Evolutionary conservation across 2,888 invertebrate genomes (phyloP).

Genomic region (Crepidodera aurea): DNA sequence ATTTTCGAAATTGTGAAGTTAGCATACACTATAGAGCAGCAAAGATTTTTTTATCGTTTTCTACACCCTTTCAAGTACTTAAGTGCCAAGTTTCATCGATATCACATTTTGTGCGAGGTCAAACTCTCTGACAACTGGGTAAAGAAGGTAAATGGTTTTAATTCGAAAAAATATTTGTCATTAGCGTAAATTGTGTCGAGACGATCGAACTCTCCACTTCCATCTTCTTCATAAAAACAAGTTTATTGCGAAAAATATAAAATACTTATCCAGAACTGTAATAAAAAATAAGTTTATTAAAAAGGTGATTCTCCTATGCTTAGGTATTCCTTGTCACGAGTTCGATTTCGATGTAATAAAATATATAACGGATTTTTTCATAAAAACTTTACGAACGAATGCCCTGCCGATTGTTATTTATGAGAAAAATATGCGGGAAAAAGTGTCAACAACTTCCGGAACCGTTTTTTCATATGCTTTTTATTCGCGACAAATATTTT

Average conservation of each 20-base stretch:
- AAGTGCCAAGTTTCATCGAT: too few relatives aligned
- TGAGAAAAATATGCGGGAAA: neutral
- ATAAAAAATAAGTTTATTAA: conserved; percentile 12
- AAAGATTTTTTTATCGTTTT: too few relatives aligned
- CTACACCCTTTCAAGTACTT: too few relatives aligned
- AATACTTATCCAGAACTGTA: neutral
- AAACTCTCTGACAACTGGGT: too few relatives aligned
- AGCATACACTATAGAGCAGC: too few relatives aligned
- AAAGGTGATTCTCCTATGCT: neutral
- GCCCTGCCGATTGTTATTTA: neutral
- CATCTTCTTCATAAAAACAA: neutral
- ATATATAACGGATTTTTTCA: conserved; percentile 4
- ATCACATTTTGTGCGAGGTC: too few relatives aligned
- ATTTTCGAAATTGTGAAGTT: too few relatives aligned
- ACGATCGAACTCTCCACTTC: neutral
- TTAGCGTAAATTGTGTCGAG: too few relatives aligned
- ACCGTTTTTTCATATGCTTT: neutral
- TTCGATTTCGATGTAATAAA: conserved; percentile 10
- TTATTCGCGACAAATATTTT: neutral
- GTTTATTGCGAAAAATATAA: conserved; percentile 9
- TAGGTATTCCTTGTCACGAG: conserved; percentile 2
- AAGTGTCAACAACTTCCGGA: conserved; percentile 4
- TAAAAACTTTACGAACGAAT: conserved; percentile 2
- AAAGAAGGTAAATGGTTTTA: too few relatives aligned
- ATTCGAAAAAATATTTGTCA: too few relatives aligned